Evolutionary conservation across 2,113 vertebrate species (phyloP).

Genomic region (Sigmodon hispidus): DNA sequence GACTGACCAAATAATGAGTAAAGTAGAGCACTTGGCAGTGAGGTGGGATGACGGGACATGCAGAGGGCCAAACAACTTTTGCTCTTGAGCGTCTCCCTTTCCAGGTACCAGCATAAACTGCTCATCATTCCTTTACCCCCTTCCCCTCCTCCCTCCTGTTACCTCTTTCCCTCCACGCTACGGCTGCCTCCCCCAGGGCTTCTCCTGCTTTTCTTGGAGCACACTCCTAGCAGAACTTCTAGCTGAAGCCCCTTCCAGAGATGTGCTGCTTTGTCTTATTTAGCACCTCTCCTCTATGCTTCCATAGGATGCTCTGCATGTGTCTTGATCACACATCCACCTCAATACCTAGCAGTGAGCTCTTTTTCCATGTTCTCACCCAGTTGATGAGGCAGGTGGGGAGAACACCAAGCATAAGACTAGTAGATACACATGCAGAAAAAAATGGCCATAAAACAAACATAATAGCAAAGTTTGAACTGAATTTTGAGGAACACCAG

Average conservation of each 20-base stretch:
- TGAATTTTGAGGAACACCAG: neutral
- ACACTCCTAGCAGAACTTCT: neutral
- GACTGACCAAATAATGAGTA: neutral
- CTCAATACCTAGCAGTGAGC: too few species aligned
- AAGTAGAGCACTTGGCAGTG: neutral
- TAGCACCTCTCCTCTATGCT: neutral
- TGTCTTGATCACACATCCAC: neutral
- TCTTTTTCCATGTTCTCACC: neutral
- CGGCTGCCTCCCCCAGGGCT: rapidly evolving
- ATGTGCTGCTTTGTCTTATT: neutral
- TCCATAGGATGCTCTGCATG: neutral
- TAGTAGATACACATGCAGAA: neutral
- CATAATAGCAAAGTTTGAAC: neutral
- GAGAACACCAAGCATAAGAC: too few species aligned
- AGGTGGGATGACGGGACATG: rapidly evolving
- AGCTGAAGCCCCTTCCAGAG: neutral
- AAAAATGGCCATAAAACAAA: neutral
- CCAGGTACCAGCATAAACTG: rapidly evolving
- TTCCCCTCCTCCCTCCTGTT: too few species aligned
- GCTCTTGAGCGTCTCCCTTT: neutral
- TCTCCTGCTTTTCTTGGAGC: neutral
- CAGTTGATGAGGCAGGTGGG: neutral
- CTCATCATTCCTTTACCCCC: neutral
- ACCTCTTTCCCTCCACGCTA: too few species aligned
- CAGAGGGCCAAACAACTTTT: neutral